phyloP scores from a whole-genome alignment of 2,888 invertebrate species.

The Hirtodrosophila confusa region DNA sequence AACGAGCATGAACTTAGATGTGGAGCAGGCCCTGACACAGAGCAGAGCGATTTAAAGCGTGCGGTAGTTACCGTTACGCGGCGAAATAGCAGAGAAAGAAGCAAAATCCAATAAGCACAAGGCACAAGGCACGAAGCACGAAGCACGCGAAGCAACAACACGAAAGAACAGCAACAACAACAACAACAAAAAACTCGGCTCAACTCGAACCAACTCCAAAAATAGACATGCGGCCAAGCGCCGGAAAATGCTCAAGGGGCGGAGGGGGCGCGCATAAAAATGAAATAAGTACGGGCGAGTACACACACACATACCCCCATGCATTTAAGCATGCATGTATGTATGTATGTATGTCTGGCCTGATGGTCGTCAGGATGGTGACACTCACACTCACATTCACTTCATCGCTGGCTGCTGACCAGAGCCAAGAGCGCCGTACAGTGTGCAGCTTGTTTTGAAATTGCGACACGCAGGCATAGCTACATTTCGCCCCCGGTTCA shows the following conservation, averaged over 20 bases:
- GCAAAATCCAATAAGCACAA: constrained; percentile 63
- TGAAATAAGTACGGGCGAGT: constrained; percentile 50
- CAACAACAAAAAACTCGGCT: constrained; percentile 34
- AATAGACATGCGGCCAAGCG: constrained; percentile 66
- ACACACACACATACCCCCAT: constrained; percentile 14
- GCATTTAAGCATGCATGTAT: constrained; percentile 1
- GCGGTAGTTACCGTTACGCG: constrained; percentile 51
- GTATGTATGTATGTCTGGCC: not conserved
- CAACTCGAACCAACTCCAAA: constrained; percentile 63
- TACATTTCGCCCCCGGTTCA: constrained; percentile 17
- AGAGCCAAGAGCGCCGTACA: constrained; percentile 19
- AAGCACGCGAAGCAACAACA: constrained; percentile 51
- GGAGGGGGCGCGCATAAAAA: constrained; percentile 44
- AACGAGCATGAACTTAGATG: constrained; percentile 35
- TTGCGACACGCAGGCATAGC: constrained; percentile 7
- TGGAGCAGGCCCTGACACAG: constrained; percentile 63
- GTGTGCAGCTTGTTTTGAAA: constrained; percentile 38
- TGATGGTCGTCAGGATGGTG: constrained; percentile 12
- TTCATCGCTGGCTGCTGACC: too few relatives aligned
- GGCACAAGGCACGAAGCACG: constrained; percentile 39
- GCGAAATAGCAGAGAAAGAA: constrained; percentile 33
- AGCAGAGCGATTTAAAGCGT: constrained; percentile 51
- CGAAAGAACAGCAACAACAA: constrained; percentile 2
- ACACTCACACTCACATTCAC: constrained; percentile 24
- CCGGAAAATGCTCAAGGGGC: constrained; percentile 59